Conservation (phyloP, 2,113 vertebrate genomes). For the Gobius niger region DNA sequence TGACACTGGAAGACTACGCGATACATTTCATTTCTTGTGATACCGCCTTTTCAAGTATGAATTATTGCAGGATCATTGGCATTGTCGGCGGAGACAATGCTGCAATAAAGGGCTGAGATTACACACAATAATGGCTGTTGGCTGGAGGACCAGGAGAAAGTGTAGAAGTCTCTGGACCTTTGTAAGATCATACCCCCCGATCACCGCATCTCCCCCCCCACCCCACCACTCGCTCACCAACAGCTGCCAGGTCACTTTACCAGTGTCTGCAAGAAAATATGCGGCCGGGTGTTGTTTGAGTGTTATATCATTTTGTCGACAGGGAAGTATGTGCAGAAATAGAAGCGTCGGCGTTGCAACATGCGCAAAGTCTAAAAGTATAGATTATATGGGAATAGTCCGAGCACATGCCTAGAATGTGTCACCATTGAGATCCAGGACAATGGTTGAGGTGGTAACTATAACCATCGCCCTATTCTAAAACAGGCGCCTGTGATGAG, state of each 20-base stretch:
- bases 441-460: slow-evolving; percentile 6
- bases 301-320: slow-evolving; percentile 42
- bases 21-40: no score
- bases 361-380: slow-evolving; percentile 17
- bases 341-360: slow-evolving; percentile 5
- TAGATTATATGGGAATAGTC: slow-evolving; percentile 12
- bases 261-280: slow-evolving; percentile 46
- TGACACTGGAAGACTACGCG: no score
- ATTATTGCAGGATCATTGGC: no score
- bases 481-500: neutral
- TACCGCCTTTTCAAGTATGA: no score
- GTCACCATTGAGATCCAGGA: neutral
- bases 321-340: slow-evolving; percentile 35
- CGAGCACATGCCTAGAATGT: neutral
- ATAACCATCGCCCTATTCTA: slow-evolving; percentile 5
- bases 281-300: slow-evolving; percentile 44
- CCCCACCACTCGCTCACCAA: slow-evolving; percentile 40
- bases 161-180: slow-evolving; percentile 54
- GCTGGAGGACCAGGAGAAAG: neutral
- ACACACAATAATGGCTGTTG: neutral
- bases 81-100: neutral
- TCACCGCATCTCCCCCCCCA: neutral
- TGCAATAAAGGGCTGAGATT: neutral
- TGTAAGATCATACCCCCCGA: slow-evolving; percentile 30
- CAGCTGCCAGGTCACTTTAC: slow-evolving; percentile 65